phyloP scores from a whole-genome alignment of 1,140 invertebrate species.

The Andrena cerasifolii region DNA sequence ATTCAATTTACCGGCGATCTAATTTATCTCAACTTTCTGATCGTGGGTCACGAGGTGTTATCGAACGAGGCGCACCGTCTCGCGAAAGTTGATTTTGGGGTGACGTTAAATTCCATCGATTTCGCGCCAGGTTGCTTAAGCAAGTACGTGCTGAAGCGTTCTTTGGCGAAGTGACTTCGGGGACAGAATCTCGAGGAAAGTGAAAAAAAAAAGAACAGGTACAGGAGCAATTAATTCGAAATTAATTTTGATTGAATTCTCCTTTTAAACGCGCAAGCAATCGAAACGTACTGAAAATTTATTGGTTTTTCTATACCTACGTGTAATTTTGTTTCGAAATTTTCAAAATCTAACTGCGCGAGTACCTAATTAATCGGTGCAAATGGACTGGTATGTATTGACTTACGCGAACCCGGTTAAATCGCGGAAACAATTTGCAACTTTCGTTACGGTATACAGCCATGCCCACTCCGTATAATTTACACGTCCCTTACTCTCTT shows the following conservation, averaged over 20 bases:
- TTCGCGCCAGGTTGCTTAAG: neutral
- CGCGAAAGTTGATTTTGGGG: neutral
- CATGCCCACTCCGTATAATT: conserved; percentile 15
- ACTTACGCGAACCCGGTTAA: neutral
- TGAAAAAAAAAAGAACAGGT: no score
- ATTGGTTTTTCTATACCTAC: no score
- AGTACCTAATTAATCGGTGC: neutral
- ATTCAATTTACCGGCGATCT: conserved; percentile 11
- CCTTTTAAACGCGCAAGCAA: no score
- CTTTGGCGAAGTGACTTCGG: no score
- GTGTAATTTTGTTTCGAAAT: no score
- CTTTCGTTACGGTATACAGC: neutral
- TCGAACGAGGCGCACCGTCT: neutral
- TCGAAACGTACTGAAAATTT: no score
- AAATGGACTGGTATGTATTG: neutral
- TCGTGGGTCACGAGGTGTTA: neutral
- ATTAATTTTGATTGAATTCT: no score
- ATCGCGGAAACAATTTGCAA: neutral
- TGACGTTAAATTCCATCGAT: neutral
- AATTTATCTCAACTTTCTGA: neutral
- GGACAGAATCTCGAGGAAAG: no score
- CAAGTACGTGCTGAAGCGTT: neutral
- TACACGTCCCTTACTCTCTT: conserved; percentile 12
- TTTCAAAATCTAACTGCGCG: no score
- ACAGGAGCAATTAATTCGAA: no score